phyloP scores from a whole-genome alignment of 1,140 invertebrate species.

The Trichonephila inaurata region DNA sequence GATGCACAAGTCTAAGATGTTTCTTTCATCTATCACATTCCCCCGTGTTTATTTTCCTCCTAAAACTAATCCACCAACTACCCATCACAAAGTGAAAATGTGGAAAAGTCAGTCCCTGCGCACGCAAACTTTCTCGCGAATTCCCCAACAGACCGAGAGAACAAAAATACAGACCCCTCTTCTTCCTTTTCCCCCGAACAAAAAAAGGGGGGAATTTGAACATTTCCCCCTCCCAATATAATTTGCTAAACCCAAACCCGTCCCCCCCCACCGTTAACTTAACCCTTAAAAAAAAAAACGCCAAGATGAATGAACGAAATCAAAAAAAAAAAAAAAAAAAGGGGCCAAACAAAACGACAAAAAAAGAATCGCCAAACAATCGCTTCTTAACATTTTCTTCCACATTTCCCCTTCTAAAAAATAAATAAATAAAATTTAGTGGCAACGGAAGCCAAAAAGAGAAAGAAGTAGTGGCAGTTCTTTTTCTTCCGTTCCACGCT shows the following conservation, averaged over 20 bases:
- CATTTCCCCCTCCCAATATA: slow-evolving; percentile 19
- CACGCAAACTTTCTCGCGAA: not conserved
- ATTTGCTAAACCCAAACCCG: slow-evolving; percentile 61
- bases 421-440: slow-evolving; percentile 70
- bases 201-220: slow-evolving; percentile 25
- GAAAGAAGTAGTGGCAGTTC: slow-evolving; percentile 49
- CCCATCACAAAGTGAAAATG: not conserved
- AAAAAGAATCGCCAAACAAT: slow-evolving; percentile 60
- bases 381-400: slow-evolving; percentile 68
- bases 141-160: not conserved
- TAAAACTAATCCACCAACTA: not conserved
- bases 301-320: not conserved
- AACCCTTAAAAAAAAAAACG: slow-evolving; percentile 9
- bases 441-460: slow-evolving; percentile 17
- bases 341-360: slow-evolving; percentile 21
- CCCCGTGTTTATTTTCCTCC: too few relatives aligned
- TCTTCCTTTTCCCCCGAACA: not conserved
- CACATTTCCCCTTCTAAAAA: slow-evolving; percentile 58
- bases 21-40: too few relatives aligned
- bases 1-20: too few relatives aligned
- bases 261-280: slow-evolving; percentile 38
- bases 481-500: slow-evolving; percentile 64
- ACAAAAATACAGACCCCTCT: not conserved
- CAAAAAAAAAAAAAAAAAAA: not conserved
- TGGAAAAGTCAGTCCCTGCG: not conserved